A percentile compares a stretch with the other conserved stretches of the same genome.
These are phyloP conservation scores for Toxotes jaculatrix DNA, from an alignment of 2,113 vertebrate species.

Conservation along the genomic window DNA sequence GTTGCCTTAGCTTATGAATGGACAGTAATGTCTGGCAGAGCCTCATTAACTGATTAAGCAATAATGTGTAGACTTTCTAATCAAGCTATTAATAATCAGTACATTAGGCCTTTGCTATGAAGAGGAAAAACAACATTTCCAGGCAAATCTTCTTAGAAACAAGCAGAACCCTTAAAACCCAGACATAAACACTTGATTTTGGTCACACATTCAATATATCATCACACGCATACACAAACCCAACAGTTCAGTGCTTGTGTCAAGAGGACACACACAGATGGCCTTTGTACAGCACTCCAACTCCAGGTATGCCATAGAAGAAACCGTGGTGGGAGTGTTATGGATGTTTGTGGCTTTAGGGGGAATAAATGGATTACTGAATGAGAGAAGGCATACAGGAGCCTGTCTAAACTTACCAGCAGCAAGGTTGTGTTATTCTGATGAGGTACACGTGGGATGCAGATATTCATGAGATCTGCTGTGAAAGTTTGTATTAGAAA, in stretches of 20 bases:
- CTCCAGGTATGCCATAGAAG: constrained; percentile 42
- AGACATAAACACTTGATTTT: constrained; percentile 30
- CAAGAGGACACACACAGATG: constrained; percentile 47
- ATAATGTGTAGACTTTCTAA: constrained; percentile 56
- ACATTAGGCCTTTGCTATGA: constrained; percentile 25
- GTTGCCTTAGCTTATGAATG: constrained; percentile 26
- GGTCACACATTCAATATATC: constrained; percentile 11
- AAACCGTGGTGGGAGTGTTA: constrained; percentile 38
- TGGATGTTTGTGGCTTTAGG: constrained; percentile 60
- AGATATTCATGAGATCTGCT: background rate
- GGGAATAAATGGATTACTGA: constrained; percentile 30
- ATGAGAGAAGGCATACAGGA: constrained; percentile 15
- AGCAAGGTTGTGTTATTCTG: constrained; percentile 9
- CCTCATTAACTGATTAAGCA: constrained; percentile 68
- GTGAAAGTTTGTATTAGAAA: background rate
- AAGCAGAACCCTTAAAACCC: constrained; percentile 22
- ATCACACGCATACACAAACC: constrained; percentile 30
- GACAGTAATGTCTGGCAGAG: constrained; percentile 8
- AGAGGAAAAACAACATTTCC: constrained; percentile 30
- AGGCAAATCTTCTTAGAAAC: constrained; percentile 29
- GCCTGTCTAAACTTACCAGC: constrained; percentile 26
- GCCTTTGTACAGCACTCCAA: constrained; percentile 59
- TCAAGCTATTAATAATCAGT: constrained; percentile 57
- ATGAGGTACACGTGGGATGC: background rate
- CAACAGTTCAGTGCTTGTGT: constrained; percentile 62